These are phyloP conservation scores for Hemiscyllium ocellatum DNA, from an alignment of 2,113 vertebrate genomes.

Conservation along the genomic window DNA sequence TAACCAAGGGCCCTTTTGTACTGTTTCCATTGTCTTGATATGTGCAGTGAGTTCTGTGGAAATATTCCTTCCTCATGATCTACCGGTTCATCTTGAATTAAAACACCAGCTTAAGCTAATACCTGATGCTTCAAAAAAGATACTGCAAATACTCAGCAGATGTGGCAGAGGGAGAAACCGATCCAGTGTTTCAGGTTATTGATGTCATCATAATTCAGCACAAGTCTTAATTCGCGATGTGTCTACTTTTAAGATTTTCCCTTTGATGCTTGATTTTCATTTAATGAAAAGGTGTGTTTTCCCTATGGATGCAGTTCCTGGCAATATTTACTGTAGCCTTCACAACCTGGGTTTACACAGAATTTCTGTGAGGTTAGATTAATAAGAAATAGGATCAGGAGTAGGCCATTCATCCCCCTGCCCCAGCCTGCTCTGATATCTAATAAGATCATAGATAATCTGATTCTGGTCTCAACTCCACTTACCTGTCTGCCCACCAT, in stretches of 20 bases:
- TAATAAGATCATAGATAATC: too few relatives aligned
- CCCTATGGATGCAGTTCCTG: not conserved
- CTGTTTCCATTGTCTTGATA: not conserved
- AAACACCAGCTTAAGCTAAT: not conserved
- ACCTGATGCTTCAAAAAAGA: not conserved
- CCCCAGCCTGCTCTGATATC: too few relatives aligned
- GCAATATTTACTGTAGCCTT: not conserved
- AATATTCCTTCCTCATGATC: not conserved
- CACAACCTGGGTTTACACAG: too few relatives aligned
- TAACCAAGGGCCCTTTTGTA: not conserved
- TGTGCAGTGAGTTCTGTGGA: not conserved
- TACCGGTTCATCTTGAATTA: not conserved
- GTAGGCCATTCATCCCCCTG: too few relatives aligned
- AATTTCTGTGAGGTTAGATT: too few relatives aligned
- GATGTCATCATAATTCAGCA: not conserved
- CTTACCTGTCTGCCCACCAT: too few relatives aligned
- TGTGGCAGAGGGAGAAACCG: not conserved
- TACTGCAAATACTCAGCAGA: not conserved
- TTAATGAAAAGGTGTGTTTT: not conserved
- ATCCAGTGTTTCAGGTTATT: not conserved
- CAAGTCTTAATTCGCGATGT: not conserved
- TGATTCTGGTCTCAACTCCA: too few relatives aligned
- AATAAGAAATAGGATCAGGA: too few relatives aligned
- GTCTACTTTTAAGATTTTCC: not conserved
- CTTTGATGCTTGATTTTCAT: not conserved